Percentiles rank a stretch among this genome's conserved stretches.
These are phyloP conservation scores for Tromatobia lineatoria DNA, from an alignment of 2,888 invertebrate species.

Conservation along the genomic window DNA sequence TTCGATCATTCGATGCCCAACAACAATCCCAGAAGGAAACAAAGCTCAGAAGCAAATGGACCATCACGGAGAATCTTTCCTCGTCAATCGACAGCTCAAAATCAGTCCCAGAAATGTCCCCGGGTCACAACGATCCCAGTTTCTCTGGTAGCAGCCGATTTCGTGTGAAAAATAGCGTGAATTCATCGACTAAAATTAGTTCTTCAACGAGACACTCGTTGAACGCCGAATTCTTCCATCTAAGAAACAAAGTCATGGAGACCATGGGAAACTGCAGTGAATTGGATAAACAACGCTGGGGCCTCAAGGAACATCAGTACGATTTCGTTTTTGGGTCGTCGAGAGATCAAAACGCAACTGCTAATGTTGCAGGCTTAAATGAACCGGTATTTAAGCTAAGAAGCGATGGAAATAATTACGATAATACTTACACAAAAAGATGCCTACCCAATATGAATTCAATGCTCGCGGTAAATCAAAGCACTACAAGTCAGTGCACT, in stretches of 20 bases:
- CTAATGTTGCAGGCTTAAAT: slow-evolving; percentile 13
- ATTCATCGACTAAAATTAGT: slow-evolving; percentile 54
- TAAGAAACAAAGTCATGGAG: slow-evolving; percentile 78
- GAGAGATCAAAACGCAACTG: neutral
- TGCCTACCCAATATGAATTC: slow-evolving; percentile 69
- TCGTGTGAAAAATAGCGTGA: slow-evolving; percentile 67
- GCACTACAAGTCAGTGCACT: slow-evolving; percentile 31
- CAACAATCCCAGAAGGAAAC: slow-evolving; percentile 75
- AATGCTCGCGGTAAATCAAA: slow-evolving; percentile 44
- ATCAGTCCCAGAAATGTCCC: slow-evolving; percentile 69
- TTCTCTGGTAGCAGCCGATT: slow-evolving; percentile 65
- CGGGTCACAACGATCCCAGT: slow-evolving; percentile 65
- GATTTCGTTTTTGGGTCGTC: slow-evolving; percentile 63
- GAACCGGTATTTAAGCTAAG: slow-evolving; percentile 65
- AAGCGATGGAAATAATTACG: slow-evolving; percentile 31
- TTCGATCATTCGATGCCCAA: slow-evolving; percentile 66
- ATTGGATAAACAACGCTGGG: slow-evolving; percentile 66
- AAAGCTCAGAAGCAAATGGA: slow-evolving; percentile 81
- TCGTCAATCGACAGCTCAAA: slow-evolving; percentile 69
- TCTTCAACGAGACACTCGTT: slow-evolving; percentile 74
- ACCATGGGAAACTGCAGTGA: slow-evolving; percentile 63
- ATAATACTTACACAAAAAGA: slow-evolving; percentile 66
- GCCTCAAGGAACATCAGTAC: slow-evolving; percentile 69
- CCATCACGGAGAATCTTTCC: slow-evolving; percentile 78
- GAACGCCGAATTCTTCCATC: slow-evolving; percentile 78